Evolutionary conservation across 23 tunicate species (phyloP).

Genomic region (Phallusia fumigata): DNA sequence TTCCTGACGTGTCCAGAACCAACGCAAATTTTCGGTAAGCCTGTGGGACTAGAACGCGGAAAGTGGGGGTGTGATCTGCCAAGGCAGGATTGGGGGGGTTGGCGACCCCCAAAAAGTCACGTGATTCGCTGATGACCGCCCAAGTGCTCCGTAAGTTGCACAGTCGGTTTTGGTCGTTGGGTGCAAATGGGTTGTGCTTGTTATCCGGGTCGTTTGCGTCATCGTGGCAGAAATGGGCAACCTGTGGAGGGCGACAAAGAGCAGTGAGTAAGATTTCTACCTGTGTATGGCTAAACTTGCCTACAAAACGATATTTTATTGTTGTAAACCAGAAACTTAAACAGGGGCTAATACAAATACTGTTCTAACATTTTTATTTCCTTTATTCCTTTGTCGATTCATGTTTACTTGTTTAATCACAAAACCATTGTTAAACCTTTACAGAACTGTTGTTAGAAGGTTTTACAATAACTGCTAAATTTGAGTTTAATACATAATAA

Average conservation of each 20-base stretch:
- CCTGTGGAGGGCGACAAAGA: constrained; percentile 20
- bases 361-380: too few species aligned
- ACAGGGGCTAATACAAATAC: too few species aligned
- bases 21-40: constrained; percentile 42
- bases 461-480: too few species aligned
- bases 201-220: constrained; percentile 45
- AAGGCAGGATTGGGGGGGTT: constrained; percentile 37
- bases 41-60: constrained; percentile 33
- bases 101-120: constrained; percentile 34
- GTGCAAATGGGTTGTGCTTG: constrained; percentile 57
- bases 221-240: constrained; percentile 46
- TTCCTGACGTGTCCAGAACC: constrained; percentile 67
- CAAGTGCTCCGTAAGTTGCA: constrained; percentile 69
- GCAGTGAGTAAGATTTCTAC: neutral
- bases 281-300: too few species aligned
- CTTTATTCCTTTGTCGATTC: too few species aligned
- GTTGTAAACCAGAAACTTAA: too few species aligned
- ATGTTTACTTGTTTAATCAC: too few species aligned
- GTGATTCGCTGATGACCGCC: constrained; percentile 44
- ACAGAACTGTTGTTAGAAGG: too few species aligned
- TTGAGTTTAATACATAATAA: too few species aligned
- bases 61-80: constrained; percentile 24
- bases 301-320: too few species aligned
- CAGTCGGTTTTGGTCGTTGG: constrained; percentile 67
- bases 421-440: too few species aligned